Percentiles rank a stretch among this genome's conserved stretches.
Conservation (phyloP, 2,888 invertebrate species). For the Caenorhabditis zanzibari region DNA sequence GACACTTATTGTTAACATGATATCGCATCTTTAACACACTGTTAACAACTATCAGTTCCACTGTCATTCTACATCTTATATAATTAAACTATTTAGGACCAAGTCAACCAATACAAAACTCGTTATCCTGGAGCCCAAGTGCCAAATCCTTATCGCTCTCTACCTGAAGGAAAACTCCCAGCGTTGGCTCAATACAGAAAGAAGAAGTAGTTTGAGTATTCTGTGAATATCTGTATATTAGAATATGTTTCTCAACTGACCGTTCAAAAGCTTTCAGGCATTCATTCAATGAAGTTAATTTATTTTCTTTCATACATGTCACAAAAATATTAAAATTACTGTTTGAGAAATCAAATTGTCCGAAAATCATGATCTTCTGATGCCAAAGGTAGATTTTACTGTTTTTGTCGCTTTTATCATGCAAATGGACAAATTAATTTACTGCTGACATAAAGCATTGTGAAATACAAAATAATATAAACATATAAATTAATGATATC, state of each 20-base stretch:
- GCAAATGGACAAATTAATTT: too few relatives aligned
- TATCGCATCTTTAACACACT: too few relatives aligned
- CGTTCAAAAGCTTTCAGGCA: constrained; percentile 54
- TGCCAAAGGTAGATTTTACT: too few relatives aligned
- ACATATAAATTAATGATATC: constrained; percentile 30
- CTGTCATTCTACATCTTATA: too few relatives aligned
- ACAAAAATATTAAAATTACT: too few relatives aligned
- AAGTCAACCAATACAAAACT: constrained; percentile 63
- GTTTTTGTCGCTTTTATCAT: too few relatives aligned
- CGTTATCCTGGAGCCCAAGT: constrained; percentile 67
- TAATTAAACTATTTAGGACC: constrained; percentile 58
- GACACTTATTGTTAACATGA: not conserved
- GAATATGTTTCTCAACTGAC: constrained; percentile 19
- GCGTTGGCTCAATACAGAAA: constrained; percentile 58
- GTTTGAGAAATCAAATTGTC: too few relatives aligned
- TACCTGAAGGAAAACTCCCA: constrained; percentile 72
- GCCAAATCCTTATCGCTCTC: constrained; percentile 66
- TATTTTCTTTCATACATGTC: constrained; percentile 8
- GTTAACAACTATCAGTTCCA: too few relatives aligned
- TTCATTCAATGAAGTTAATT: constrained; percentile 36
- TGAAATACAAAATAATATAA: constrained; percentile 1
- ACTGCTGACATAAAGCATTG: too few relatives aligned
- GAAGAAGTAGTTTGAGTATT: constrained; percentile 19
- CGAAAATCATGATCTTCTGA: too few relatives aligned
- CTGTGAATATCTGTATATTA: constrained; percentile 23